Percentiles rank a stretch among this genome's conserved stretches.
Evolutionary conservation across 1,140 invertebrate genomes (phyloP).

Genomic region (Apolygus lucorum): DNA sequence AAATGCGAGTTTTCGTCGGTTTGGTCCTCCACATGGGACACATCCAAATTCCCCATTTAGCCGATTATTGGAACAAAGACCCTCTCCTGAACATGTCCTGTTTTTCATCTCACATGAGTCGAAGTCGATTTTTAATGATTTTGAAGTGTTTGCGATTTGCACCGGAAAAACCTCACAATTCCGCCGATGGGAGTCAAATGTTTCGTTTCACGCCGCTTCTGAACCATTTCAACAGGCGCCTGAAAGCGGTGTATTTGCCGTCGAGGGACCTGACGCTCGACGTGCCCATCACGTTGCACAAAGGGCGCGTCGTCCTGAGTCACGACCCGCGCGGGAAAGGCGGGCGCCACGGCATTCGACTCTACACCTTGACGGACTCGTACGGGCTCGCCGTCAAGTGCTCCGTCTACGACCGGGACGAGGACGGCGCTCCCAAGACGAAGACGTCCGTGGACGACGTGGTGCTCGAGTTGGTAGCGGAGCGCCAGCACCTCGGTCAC

Average conservation of each 20-base stretch:
- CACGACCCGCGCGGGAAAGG: slow-evolving; percentile 13
- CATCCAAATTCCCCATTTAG: slow-evolving; percentile 18
- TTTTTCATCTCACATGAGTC: slow-evolving; percentile 21
- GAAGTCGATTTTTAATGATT: slow-evolving; percentile 17
- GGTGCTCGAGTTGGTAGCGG: slow-evolving; percentile 8
- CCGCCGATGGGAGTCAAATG: not conserved
- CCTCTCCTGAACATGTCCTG: slow-evolving; percentile 18
- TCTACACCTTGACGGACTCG: slow-evolving; percentile 3
- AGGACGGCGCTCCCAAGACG: not conserved
- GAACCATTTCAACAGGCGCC: not conserved
- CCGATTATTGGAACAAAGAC: slow-evolving; percentile 20
- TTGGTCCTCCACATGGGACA: slow-evolving; percentile 14
- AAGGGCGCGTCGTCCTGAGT: slow-evolving; percentile 20
- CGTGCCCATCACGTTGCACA: slow-evolving; percentile 19
- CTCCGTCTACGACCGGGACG: slow-evolving; percentile 9
- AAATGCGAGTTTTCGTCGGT: slow-evolving; percentile 12
- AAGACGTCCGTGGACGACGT: slow-evolving; percentile 17
- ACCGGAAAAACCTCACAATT: not conserved
- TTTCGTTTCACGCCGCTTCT: not conserved
- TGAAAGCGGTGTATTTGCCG: not conserved
- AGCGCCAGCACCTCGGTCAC: slow-evolving; percentile 1
- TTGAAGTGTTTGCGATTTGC: slow-evolving; percentile 15
- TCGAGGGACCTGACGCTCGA: slow-evolving; percentile 9
- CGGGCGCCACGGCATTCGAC: slow-evolving; percentile 8
- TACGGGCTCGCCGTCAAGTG: slow-evolving; percentile 12